Evolutionary conservation across 1,140 invertebrate genomes (phyloP), one percentile per base, ranked within the genome.

Genomic region (Leptonema lineaticorne): DNA sequence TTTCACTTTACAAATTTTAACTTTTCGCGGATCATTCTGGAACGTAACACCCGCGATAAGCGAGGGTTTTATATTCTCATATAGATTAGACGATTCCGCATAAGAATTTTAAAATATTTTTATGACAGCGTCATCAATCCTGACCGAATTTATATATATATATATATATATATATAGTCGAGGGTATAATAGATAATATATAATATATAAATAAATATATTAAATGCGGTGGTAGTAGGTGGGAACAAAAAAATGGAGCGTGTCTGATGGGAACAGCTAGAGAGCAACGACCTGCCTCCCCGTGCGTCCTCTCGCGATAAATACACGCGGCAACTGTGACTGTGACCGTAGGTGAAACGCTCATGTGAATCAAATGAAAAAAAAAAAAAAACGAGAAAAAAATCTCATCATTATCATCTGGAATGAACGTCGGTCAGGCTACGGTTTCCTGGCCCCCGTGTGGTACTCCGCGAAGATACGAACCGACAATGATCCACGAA

Each of bases 201-300:
- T 24, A 22, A 24, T 24, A 9, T 24, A 50, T 20, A 22, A 45
- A 16, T 16, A 45, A 45, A n/a, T n/a, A n/a, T n/a, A n/a, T n/a
- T n/a, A n/a, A n/a, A n/a, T n/a, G n/a, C 37, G 37, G 3, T n/a
- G 5, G 46, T 22, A 37, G 59, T 63, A 37, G 59, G 59, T 63
- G 59, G 59, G 59, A 63, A 63, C 59, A 63, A 63, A 63, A 33
- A 63, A 63, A 63, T 50, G 62, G 62, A 50, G 62, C 62, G 62
- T 50, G 62, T 64, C 62, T 50, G 62, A 64, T 50, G 62, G 62
- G 62, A 64, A 64, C 62, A 50, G 62, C 62, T 50, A 50, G 62
- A 64, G 62, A 64, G 62, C 62, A 64, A 64, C 62, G 62, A 64
- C 33, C 50, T 24, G 50, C 50, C 58, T 62, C 58, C 24, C 29